Evolutionary conservation across 2,888 invertebrate species (phyloP), one percentile per base, ranked within the genome.

Genomic region (Nebria brevicollis): DNA sequence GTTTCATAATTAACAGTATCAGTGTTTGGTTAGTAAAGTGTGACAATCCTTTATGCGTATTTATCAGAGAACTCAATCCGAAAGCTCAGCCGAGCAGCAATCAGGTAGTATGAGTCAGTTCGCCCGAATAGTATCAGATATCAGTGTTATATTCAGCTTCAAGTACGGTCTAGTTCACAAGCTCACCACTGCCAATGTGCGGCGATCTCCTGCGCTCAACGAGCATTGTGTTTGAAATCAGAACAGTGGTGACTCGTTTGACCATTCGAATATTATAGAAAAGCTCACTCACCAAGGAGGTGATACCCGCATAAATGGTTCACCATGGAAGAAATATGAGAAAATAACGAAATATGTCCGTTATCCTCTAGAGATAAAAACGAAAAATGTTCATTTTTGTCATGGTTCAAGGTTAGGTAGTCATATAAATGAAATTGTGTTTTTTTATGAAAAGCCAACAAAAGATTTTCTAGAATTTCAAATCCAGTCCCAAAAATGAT

Each of bases 101-200:
- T 77, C 77, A 72, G 54, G 70, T 64, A 73, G 54, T 42, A 43
- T 73, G 73, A 54, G 13, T 54, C 11, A 70, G 70, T 26, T 34
- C 73, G 20, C n/a, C 66, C 66, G 64, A 70, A 78, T 74, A 73
- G 65, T 78, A 78, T 78, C 78, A 78, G 72, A 74, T 64, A 77
- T 72, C 77, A 77, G 54, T 54, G 64, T 64, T 70, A 74, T 77
- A 77, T 78, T 74, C 74, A 74, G 42, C 74, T 77, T 65, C 77
- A 15, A 15, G 77, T 15, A 72, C 77, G 74, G 78, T 73, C 78
- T 78, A 73, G 73, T 78, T 78, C 41, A 66, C 75, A 65, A 75
- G 65, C 15, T 26, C 75, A 20, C 15, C 43, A 41, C 64, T 26
- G 54, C 72, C 6, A 77, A 25, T 72, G 72, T 66, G 77, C 13